A percentile compares a stretch with the other conserved stretches of the same genome.
Conservation (phyloP, 2,888 invertebrate species). For the Chrysina gloriosa region DNA sequence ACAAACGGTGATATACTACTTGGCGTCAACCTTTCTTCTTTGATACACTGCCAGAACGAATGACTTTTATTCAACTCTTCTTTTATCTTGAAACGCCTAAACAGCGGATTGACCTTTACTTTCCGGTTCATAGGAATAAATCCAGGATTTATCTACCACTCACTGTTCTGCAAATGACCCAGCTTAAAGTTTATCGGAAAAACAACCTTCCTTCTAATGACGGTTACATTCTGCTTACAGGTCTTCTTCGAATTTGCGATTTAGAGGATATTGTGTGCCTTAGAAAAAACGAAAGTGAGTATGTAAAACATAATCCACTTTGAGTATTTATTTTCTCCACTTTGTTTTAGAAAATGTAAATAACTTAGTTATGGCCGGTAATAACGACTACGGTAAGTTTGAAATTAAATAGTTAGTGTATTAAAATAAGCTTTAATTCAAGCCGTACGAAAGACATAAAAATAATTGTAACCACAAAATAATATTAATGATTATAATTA, state of each 20-base stretch:
- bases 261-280: conserved; percentile 44
- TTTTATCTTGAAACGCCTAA: no score
- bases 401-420: background rate
- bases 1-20: no score
- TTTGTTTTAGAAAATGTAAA: conserved; percentile 17
- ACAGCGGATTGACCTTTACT: no score
- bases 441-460: background rate
- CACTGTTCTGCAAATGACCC: no score
- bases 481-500: background rate
- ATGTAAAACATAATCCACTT: background rate
- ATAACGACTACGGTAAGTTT: conserved; percentile 4
- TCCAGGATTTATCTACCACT: no score
- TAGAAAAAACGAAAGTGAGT: conserved; percentile 33
- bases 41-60: no score
- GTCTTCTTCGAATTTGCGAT: conserved; percentile 29
- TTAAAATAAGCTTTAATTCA: conserved; percentile 2
- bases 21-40: no score
- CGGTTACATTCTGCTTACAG: background rate
- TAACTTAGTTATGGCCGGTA: conserved; percentile 6
- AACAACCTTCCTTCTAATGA: no score
- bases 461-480: background rate
- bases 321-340: background rate
- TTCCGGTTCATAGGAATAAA: no score
- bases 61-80: no score
- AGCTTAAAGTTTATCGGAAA: no score